Percentiles rank a stretch among this genome's conserved stretches.
Conservation (phyloP, 2,797 vertebrate genomes). For the Chiloscyllium punctatum region DNA sequence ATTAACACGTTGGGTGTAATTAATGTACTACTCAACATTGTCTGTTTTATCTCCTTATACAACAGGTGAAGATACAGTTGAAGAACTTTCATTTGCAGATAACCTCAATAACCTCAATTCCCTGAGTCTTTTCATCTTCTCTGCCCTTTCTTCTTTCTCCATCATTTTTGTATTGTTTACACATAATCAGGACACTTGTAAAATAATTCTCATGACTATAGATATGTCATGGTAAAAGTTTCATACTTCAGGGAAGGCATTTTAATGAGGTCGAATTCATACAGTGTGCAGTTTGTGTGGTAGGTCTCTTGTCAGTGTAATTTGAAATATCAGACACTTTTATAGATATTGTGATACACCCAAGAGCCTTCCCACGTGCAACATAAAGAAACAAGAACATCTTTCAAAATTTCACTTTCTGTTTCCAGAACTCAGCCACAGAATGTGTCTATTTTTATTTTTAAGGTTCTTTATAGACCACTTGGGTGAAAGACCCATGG, state of each 20-base stretch:
- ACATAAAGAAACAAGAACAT: neutral
- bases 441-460: neutral
- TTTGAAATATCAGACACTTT: neutral
- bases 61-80: neutral
- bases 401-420: neutral
- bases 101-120: neutral
- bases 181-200: neutral
- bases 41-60: too few species aligned
- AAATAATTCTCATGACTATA: neutral
- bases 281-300: neutral
- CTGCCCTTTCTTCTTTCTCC: neutral
- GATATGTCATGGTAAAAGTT: neutral
- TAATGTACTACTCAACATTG: too few species aligned
- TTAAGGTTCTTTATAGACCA: neutral
- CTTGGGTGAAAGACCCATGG: neutral
- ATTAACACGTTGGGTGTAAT: too few species aligned
- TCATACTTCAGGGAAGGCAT: neutral
- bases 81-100: neutral
- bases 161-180: neutral
- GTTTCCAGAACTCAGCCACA: neutral
- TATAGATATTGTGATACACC: neutral
- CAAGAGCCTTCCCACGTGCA: neutral
- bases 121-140: neutral
- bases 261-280: neutral
- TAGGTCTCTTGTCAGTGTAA: neutral